A percentile compares a stretch with the other conserved stretches of the same genome.
Evolutionary conservation across 2,888 invertebrate species (phyloP).

Genomic region (Dendrolimus pini): DNA sequence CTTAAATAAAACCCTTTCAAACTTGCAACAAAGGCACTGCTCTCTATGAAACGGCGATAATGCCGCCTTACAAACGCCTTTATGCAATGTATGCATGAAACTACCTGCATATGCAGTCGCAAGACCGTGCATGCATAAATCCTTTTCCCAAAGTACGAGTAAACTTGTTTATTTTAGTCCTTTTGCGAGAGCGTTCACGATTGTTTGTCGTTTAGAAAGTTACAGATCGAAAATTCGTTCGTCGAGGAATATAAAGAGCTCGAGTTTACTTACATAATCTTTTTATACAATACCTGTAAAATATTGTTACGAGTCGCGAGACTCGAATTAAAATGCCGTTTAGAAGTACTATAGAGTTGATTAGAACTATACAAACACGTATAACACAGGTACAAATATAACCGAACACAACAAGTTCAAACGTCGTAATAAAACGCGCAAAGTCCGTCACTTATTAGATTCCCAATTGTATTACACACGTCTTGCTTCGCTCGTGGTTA

Average conservation of each 20-base stretch:
- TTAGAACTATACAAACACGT: too few relatives aligned
- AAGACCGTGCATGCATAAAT: conserved; percentile 28
- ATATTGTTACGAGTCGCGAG: too few relatives aligned
- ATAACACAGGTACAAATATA: too few relatives aligned
- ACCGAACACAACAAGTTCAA: too few relatives aligned
- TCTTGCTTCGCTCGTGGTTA: too few relatives aligned
- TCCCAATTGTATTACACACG: too few relatives aligned
- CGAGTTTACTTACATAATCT: not conserved
- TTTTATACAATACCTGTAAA: too few relatives aligned
- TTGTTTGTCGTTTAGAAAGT: conserved; percentile 23
- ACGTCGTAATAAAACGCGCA: too few relatives aligned
- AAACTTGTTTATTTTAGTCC: conserved; percentile 36
- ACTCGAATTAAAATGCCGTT: too few relatives aligned
- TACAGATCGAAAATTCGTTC: conserved; percentile 11
- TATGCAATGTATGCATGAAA: conserved; percentile 13
- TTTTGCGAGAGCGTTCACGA: conserved; percentile 20
- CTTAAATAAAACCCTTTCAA: not conserved
- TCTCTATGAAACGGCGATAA: conserved; percentile 39
- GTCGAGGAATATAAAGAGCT: not conserved
- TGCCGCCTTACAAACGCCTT: conserved; percentile 29
- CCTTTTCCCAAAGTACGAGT: conserved; percentile 21
- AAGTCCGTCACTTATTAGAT: too few relatives aligned
- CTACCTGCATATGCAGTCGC: conserved; percentile 9
- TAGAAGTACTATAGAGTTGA: too few relatives aligned
- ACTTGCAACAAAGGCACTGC: not conserved